phyloP scores from a whole-genome alignment of 2,797 vertebrate species.

The Alcedo atthis region DNA sequence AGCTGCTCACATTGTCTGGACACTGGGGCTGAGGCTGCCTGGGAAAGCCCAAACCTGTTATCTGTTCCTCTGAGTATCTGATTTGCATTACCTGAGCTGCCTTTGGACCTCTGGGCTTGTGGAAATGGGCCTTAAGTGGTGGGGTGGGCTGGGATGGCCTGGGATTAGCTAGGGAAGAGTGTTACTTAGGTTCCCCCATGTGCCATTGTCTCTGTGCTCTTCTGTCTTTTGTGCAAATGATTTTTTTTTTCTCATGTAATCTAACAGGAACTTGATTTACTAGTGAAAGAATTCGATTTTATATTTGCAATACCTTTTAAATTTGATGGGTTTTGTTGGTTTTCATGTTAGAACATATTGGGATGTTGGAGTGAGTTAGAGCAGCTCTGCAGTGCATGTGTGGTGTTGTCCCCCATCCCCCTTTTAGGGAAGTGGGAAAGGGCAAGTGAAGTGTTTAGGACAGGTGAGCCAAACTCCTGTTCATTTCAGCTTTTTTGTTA shows the following conservation, averaged over 20 bases:
- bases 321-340: background rate
- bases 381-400: accelerated
- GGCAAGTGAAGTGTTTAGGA: background rate
- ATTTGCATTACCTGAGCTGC: background rate
- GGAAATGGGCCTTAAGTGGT: background rate
- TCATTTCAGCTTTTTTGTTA: background rate
- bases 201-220: background rate
- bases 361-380: background rate
- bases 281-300: background rate
- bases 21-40: accelerated
- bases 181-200: background rate
- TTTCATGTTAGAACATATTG: background rate
- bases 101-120: background rate
- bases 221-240: background rate
- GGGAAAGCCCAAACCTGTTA: accelerated
- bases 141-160: background rate
- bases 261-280: background rate
- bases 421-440: background rate
- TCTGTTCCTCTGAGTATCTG: background rate
- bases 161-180: background rate
- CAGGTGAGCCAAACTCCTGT: background rate
- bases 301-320: background rate
- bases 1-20: background rate
- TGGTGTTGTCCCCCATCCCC: background rate
- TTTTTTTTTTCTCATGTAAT: background rate